These are phyloP conservation scores for Apogon talboti DNA, from an alignment of 2,797 vertebrate species.

Conservation along the genomic window DNA sequence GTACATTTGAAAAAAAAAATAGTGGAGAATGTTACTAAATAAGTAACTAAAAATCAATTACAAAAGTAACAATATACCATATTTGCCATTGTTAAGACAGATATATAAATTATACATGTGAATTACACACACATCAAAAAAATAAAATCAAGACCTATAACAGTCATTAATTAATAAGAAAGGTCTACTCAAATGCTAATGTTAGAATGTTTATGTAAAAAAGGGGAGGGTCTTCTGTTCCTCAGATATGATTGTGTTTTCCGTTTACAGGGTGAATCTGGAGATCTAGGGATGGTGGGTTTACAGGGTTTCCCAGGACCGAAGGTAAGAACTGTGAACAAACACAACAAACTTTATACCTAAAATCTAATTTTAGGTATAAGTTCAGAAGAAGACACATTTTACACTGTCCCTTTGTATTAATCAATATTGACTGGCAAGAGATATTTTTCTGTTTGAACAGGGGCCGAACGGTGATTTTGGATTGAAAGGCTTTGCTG, in stretches of 20 bases:
- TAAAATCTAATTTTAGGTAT: not conserved
- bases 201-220: not conserved
- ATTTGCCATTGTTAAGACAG: too few relatives aligned
- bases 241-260: conserved; percentile 34
- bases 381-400: not conserved
- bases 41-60: too few relatives aligned
- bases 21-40: too few relatives aligned
- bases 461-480: conserved; percentile 92
- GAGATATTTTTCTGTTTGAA: conserved; percentile 16
- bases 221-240: not conserved
- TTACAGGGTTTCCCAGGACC: conserved; percentile 95
- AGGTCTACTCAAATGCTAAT: not conserved
- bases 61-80: too few relatives aligned
- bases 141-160: too few relatives aligned
- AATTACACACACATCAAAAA: not conserved
- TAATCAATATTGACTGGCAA: not conserved
- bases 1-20: too few relatives aligned
- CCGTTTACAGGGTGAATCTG: conserved; percentile 88
- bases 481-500: conserved; percentile 88
- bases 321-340: conserved; percentile 80
- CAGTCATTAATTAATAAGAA: too few relatives aligned
- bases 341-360: not conserved
- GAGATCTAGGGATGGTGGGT: conserved; percentile 89
- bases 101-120: too few relatives aligned
- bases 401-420: not conserved